Evolutionary conservation across 2,797 vertebrate genomes (phyloP).

Genomic region (Mycteria americana): DNA sequence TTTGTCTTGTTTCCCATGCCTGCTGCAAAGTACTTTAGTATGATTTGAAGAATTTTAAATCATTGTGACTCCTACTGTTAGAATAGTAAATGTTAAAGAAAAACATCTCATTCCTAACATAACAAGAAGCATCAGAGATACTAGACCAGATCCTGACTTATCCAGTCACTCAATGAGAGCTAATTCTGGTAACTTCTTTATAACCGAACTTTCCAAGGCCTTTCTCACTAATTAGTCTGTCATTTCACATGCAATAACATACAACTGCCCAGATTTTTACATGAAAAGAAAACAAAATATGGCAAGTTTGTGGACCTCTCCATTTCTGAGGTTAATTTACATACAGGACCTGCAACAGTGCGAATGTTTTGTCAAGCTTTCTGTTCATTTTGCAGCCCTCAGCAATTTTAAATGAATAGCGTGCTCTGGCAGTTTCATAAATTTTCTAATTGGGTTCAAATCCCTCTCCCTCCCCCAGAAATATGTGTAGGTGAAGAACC

Average conservation of each 20-base stretch:
- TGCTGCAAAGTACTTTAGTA: neutral
- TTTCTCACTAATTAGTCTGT: neutral
- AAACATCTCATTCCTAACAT: neutral
- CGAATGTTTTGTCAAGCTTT: neutral
- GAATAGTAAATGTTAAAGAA: neutral
- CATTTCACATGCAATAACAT: neutral
- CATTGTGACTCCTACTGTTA: neutral
- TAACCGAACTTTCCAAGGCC: neutral
- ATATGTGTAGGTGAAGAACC: neutral
- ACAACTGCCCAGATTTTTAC: neutral
- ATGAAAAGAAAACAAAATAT: neutral
- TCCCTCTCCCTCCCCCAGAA: neutral
- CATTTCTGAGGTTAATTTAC: neutral
- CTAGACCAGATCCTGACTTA: neutral
- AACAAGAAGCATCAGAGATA: neutral
- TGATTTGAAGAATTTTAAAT: neutral
- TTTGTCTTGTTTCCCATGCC: neutral
- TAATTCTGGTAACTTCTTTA: neutral
- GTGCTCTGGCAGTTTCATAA: neutral
- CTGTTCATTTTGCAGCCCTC: neutral
- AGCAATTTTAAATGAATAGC: neutral
- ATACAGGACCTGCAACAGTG: neutral
- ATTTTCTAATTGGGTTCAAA: constrained; percentile 38
- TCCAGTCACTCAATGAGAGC: neutral
- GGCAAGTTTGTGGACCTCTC: neutral